Percentiles rank a stretch among this genome's conserved stretches.
These are phyloP conservation scores for Phania funesta DNA, from an alignment of 2,888 invertebrate species.

Conservation along the genomic window DNA sequence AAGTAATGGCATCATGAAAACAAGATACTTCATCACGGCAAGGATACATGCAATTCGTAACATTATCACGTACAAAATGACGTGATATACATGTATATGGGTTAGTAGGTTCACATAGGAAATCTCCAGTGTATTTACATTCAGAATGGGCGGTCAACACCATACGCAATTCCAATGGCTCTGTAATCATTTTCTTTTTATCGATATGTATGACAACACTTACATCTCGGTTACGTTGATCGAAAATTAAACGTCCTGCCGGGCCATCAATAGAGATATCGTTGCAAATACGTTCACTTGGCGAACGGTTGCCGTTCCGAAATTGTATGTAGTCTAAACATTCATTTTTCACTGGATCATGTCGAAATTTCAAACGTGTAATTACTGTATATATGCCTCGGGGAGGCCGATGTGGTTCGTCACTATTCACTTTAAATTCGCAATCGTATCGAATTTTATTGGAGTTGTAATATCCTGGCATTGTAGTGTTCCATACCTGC, in stretches of 20 bases:
- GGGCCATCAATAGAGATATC: conserved; percentile 77
- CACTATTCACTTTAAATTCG: conserved; percentile 74
- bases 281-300: conserved; percentile 76
- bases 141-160: conserved; percentile 77
- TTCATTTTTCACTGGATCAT: conserved; percentile 71
- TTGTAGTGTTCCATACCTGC: conserved; percentile 77
- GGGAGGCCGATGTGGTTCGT: conserved; percentile 70
- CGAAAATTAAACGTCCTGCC: conserved; percentile 75
- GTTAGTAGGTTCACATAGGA: conserved; percentile 75
- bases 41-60: conserved; percentile 78
- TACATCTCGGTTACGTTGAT: conserved; percentile 76
- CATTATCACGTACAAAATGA: conserved; percentile 77
- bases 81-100: conserved; percentile 77
- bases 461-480: conserved; percentile 71
- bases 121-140: conserved; percentile 75
- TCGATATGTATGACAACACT: conserved; percentile 75
- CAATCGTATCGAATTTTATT: conserved; percentile 77
- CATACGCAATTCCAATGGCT: conserved; percentile 77
- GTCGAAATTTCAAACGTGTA: conserved; percentile 77
- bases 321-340: conserved; percentile 79
- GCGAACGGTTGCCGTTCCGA: conserved; percentile 75
- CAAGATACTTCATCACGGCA: conserved; percentile 78
- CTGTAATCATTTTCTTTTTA: conserved; percentile 71
- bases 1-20: conserved; percentile 74
- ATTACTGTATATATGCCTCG: conserved; percentile 77